Conservation (phyloP, 2,888 invertebrate genomes). For the Pyralis farinalis region DNA sequence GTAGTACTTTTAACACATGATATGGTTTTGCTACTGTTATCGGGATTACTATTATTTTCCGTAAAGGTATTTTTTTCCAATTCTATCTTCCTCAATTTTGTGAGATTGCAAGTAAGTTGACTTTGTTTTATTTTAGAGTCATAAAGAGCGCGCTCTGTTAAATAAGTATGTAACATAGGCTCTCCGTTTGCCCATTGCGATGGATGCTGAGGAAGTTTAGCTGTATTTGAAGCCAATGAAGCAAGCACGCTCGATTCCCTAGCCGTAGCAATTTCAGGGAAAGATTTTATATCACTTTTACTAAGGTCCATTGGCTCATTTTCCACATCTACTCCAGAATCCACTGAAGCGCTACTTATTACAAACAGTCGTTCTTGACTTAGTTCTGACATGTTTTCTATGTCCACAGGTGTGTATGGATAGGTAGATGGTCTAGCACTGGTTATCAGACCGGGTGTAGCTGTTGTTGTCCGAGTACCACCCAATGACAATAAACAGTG, state of each 20-base stretch:
- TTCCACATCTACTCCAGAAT: conserved; percentile 61
- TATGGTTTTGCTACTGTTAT: conserved; percentile 30
- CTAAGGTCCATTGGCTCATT: conserved; percentile 79
- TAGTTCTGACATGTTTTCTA: conserved; percentile 46
- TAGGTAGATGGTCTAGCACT: conserved; percentile 84
- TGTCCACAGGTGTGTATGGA: conserved; percentile 79
- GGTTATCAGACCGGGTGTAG: conserved; percentile 80
- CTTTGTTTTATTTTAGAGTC: conserved; percentile 87
- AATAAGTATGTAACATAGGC: conserved; percentile 86
- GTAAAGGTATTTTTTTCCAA: conserved; percentile 44
- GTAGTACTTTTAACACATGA: conserved; percentile 27
- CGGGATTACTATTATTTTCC: conserved; percentile 36
- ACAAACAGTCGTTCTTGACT: conserved; percentile 46
- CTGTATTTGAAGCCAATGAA: conserved; percentile 83
- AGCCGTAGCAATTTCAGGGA: conserved; percentile 81
- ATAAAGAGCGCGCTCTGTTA: conserved; percentile 86
- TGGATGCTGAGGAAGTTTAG: conserved; percentile 80
- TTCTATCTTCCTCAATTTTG: conserved; percentile 59
- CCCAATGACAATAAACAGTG: conserved; percentile 89
- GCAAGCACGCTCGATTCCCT: conserved; percentile 83
- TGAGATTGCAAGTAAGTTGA: conserved; percentile 66
- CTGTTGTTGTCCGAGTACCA: conserved; percentile 73
- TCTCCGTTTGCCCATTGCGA: conserved; percentile 82
- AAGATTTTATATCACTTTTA: conserved; percentile 57
- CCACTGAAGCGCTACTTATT: conserved; percentile 38